Conservation (phyloP, 1,140 invertebrate genomes). For the Drosophila sulfurigaster region DNA sequence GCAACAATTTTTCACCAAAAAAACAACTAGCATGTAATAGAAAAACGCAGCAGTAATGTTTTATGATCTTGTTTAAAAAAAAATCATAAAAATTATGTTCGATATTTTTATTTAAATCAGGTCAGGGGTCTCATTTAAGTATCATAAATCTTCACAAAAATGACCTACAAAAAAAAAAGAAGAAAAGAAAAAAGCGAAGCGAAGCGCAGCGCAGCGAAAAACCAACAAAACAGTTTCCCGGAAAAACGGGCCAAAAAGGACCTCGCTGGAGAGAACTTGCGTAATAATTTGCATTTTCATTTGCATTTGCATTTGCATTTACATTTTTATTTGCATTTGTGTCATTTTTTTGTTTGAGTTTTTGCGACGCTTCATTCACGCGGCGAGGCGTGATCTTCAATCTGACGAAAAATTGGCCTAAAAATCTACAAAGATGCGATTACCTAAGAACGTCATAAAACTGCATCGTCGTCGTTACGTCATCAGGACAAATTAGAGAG, state of each 20-base stretch:
- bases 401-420: conserved; percentile 63
- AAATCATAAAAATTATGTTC: conserved; percentile 75
- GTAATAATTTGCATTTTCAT: conserved; percentile 82
- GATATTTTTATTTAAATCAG: conserved; percentile 53
- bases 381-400: conserved; percentile 7
- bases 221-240: conserved; percentile 45
- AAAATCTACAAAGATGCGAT: conserved; percentile 68
- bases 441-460: conserved; percentile 75
- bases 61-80: conserved; percentile 76
- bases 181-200: conserved; percentile 19
- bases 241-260: conserved; percentile 30
- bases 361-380: conserved; percentile 56
- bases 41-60: conserved; percentile 30
- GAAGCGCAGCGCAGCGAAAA: conserved; percentile 17
- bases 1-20: conserved; percentile 47
- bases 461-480: conserved; percentile 44
- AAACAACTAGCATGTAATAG: not conserved
- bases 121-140: conserved; percentile 28
- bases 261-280: conserved; percentile 50
- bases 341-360: conserved; percentile 17
- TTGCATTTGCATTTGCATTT: conserved; percentile 64
- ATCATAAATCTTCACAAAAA: conserved; percentile 9
- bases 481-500: conserved; percentile 5
- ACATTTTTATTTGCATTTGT: conserved; percentile 18
- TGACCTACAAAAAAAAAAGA: conserved; percentile 3